Percentiles rank a stretch among this genome's conserved stretches.
Evolutionary conservation across 2,888 invertebrate species (phyloP).

Genomic region (Amblyjoppa fuscipennis): DNA sequence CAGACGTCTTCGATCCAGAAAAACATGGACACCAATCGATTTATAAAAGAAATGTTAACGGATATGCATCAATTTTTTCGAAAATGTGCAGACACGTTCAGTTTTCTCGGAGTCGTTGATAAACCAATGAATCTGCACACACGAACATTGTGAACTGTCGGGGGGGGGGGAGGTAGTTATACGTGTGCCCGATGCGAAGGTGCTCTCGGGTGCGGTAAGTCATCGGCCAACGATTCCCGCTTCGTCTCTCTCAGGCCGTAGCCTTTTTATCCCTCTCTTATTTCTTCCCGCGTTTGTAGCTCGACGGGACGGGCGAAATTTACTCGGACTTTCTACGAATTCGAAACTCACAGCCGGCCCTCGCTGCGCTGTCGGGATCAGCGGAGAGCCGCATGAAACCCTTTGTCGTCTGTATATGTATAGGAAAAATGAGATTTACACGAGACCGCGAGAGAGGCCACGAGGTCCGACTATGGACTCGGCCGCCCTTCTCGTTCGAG

Average conservation of each 20-base stretch:
- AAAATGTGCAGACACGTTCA: neutral
- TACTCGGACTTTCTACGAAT: constrained; percentile 72
- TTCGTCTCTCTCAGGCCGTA: neutral
- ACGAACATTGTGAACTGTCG: constrained; percentile 17
- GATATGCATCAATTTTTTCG: neutral
- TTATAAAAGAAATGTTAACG: too few relatives aligned
- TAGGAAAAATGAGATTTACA: constrained; percentile 68
- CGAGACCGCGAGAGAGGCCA: constrained; percentile 21
- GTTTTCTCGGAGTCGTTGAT: constrained; percentile 15
- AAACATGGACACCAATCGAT: too few relatives aligned
- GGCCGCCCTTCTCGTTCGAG: constrained; percentile 42
- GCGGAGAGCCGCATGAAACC: constrained; percentile 58
- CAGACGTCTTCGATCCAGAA: too few relatives aligned
- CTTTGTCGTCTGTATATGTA: constrained; percentile 68
- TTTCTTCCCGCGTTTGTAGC: constrained; percentile 15
- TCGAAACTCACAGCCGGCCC: constrained; percentile 50
- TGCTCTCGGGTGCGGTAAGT: constrained; percentile 49
- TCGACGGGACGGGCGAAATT: constrained; percentile 65
- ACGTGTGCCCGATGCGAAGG: neutral
- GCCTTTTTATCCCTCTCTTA: neutral
- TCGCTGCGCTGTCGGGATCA: constrained; percentile 31
- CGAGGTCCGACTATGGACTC: constrained; percentile 31
- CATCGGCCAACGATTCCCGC: constrained; percentile 61
- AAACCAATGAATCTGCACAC: constrained; percentile 37
- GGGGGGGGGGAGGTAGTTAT: neutral